Conservation (phyloP, 2,888 invertebrate genomes). For the Caenorhabditis angaria region DNA sequence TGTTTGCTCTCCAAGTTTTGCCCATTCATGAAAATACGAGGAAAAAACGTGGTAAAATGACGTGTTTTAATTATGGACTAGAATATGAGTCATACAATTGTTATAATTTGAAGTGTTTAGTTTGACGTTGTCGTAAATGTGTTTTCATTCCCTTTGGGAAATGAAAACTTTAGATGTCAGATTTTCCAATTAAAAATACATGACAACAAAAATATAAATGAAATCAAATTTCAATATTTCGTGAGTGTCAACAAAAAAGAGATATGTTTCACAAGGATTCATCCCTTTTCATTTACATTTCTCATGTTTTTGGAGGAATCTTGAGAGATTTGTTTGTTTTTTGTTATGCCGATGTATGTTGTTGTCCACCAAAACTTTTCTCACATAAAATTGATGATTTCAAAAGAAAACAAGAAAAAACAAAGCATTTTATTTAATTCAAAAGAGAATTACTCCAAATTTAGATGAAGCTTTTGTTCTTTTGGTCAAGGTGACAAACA, state of each 20-base stretch:
- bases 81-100: not conserved
- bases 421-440: no score
- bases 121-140: not conserved
- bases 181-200: not conserved
- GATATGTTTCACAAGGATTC: not conserved
- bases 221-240: not conserved
- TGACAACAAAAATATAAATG: not conserved
- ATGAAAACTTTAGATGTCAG: no score
- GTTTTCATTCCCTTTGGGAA: no score
- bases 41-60: not conserved
- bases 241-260: not conserved
- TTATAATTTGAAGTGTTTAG: not conserved
- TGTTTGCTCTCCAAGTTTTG: not conserved
- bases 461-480: no score
- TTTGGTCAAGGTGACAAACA: not conserved
- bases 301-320: not conserved
- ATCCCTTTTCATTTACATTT: not conserved
- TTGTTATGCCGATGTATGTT: not conserved
- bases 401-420: not conserved
- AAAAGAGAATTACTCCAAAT: no score
- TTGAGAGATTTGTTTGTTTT: conserved; percentile 4
- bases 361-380: no score
- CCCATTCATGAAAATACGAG: not conserved
- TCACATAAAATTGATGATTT: not conserved
- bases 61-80: not conserved